These are phyloP conservation scores for Labeo calbasu DNA, from an alignment of 2,797 vertebrate genomes.

Conservation along the genomic window DNA sequence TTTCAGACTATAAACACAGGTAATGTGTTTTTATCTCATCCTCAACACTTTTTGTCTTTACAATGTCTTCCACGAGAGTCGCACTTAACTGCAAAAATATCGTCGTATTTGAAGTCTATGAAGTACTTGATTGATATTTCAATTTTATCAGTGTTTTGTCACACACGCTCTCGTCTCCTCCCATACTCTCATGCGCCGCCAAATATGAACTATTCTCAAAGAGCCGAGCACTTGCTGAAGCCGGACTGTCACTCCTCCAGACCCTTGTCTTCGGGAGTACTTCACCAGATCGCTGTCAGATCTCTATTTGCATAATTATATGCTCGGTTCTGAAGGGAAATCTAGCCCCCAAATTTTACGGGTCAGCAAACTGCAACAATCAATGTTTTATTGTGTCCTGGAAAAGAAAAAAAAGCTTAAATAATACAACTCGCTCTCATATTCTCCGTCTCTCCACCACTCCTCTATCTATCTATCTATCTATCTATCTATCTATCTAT, in stretches of 20 bases:
- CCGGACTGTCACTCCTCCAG: constrained; percentile 78
- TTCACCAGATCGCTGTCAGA: constrained; percentile 97
- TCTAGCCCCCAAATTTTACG: constrained; percentile 99
- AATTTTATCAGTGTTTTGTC: constrained; percentile 44
- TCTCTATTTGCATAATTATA: constrained; percentile 99
- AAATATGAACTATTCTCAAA: constrained; percentile 76
- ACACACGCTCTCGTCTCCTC: constrained; percentile 25
- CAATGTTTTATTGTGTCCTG: constrained; percentile 98
- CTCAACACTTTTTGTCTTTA: constrained; percentile 10
- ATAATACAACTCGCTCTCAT: constrained; percentile 46
- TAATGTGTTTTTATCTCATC: not conserved
- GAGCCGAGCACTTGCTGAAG: constrained; percentile 72
- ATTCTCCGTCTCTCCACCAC: constrained; percentile 18
- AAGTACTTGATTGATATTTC: constrained; percentile 53
- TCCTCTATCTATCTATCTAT: not conserved
- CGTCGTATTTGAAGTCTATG: constrained; percentile 2
- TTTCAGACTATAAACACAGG: not conserved
- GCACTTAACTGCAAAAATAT: constrained; percentile 20
- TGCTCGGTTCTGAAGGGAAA: constrained; percentile 98
- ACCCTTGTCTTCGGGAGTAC: constrained; percentile 78
- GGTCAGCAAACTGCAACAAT: constrained; percentile 99
- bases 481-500: not conserved
- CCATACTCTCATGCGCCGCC: constrained; percentile 62
- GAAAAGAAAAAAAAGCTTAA: constrained; percentile 83
- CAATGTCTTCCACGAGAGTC: not conserved